Evolutionary conservation across 2,888 invertebrate species (phyloP).

Genomic region (Yponomeuta evonymella): DNA sequence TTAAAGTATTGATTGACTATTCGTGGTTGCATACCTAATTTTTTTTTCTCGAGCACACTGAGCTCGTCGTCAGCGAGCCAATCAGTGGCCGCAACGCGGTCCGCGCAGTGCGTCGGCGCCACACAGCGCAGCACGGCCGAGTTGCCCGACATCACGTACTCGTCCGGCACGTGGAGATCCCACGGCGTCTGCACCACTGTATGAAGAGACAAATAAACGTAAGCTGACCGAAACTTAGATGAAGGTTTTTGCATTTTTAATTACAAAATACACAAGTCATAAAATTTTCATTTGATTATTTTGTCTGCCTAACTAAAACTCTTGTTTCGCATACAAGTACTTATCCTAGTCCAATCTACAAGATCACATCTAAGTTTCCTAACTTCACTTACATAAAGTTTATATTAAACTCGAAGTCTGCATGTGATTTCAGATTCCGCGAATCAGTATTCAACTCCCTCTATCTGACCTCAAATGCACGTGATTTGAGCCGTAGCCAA

Average conservation of each 20-base stretch:
- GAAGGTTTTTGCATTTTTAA: no score
- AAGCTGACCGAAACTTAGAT: no score
- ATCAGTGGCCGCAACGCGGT: slow-evolving; percentile 90
- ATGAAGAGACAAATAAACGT: slow-evolving; percentile 24
- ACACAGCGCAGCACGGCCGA: slow-evolving; percentile 93
- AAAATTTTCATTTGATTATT: no score
- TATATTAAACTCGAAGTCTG: neutral
- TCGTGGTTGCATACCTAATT: slow-evolving; percentile 43
- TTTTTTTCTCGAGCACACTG: slow-evolving; percentile 73
- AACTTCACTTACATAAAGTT: neutral
- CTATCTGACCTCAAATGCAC: neutral
- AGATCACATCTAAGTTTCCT: neutral
- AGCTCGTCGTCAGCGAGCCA: slow-evolving; percentile 91
- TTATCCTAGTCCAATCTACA: no score
- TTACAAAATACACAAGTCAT: no score
- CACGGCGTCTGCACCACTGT: slow-evolving; percentile 90
- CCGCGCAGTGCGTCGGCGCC: slow-evolving; percentile 91
- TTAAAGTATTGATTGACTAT: neutral
- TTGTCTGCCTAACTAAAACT: no score
- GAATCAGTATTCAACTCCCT: neutral
- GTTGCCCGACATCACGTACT: slow-evolving; percentile 93
- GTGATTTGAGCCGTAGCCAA: neutral
- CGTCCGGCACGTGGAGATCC: slow-evolving; percentile 93
- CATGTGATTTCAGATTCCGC: neutral
- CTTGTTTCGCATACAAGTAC: no score